These are phyloP conservation scores for Vireo altiloquus DNA, from an alignment of 2,113 vertebrate species.

Conservation along the genomic window DNA sequence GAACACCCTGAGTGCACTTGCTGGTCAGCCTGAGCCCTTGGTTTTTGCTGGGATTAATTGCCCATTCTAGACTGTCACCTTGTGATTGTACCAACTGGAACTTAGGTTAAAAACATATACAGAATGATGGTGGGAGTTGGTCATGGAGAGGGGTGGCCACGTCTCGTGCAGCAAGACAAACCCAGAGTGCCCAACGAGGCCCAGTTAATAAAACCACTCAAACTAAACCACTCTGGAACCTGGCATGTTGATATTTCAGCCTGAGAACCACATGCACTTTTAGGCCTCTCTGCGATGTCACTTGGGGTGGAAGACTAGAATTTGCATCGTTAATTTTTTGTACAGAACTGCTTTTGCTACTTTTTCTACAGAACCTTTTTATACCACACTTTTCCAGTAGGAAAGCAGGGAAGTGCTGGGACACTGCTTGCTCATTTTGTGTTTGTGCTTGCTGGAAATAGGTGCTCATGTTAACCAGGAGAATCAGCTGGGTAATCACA, in stretches of 20 bases:
- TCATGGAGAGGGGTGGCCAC: background rate
- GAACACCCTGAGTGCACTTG: background rate
- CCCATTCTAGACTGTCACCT: background rate
- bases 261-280: background rate
- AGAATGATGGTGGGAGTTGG: background rate
- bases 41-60: background rate
- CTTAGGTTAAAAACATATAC: background rate
- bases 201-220: background rate
- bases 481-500: background rate
- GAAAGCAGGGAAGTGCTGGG: background rate
- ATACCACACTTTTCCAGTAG: background rate
- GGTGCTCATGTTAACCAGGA: background rate
- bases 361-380: background rate
- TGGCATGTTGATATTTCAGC: background rate
- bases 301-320: background rate
- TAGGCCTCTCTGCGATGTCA: background rate
- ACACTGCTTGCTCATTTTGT: background rate
- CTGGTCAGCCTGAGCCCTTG: background rate
- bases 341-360: background rate
- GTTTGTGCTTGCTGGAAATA: background rate
- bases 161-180: background rate
- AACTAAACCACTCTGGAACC: background rate
- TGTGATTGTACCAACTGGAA: background rate
- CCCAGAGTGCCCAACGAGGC: background rate
- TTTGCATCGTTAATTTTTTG: background rate